Evolutionary conservation across 2,888 invertebrate genomes (phyloP).

Genomic region (Pyrochroa serraticornis): DNA sequence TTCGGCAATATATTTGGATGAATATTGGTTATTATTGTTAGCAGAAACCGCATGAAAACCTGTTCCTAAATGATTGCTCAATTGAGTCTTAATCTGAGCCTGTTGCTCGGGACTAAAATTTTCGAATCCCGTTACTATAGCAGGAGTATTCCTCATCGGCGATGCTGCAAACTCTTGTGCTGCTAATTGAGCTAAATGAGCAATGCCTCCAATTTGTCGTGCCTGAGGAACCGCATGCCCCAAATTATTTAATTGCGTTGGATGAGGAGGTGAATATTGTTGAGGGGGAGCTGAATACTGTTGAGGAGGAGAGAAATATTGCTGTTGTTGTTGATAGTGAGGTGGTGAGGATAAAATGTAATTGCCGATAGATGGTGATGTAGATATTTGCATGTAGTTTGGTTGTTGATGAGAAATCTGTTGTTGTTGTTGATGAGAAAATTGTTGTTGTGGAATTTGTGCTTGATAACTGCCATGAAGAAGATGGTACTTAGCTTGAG

Average conservation of each 20-base stretch:
- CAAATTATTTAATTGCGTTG: conserved; percentile 2
- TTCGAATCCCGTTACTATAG: conserved; percentile 56
- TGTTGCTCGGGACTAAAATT: conserved; percentile 56
- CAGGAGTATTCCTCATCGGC: conserved; percentile 43
- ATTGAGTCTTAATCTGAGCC: conserved; percentile 53
- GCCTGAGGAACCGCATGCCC: conserved; percentile 40
- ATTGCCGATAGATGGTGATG: conserved; percentile 6
- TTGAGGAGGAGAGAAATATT: conserved; percentile 8
- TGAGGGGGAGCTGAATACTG: not conserved
- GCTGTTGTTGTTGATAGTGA: conserved; percentile 3
- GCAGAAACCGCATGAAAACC: conserved; percentile 34
- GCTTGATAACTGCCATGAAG: conserved; percentile 22
- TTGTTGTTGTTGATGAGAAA: conserved; percentile 8
- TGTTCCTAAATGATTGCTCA: conserved; percentile 48
- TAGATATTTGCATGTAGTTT: not conserved
- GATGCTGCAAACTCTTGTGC: conserved; percentile 42
- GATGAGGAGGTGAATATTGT: conserved; percentile 8
- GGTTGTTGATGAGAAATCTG: not conserved
- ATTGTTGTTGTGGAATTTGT: not conserved
- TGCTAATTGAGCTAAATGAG: conserved; percentile 46
- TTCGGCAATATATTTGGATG: conserved; percentile 29
- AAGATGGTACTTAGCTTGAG: conserved; percentile 44
- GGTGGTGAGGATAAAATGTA: not conserved
- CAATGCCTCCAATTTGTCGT: conserved; percentile 36
- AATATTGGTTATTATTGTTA: conserved; percentile 24